Evolutionary conservation across 2,888 invertebrate species (phyloP).

Genomic region (Sipha maydis): DNA sequence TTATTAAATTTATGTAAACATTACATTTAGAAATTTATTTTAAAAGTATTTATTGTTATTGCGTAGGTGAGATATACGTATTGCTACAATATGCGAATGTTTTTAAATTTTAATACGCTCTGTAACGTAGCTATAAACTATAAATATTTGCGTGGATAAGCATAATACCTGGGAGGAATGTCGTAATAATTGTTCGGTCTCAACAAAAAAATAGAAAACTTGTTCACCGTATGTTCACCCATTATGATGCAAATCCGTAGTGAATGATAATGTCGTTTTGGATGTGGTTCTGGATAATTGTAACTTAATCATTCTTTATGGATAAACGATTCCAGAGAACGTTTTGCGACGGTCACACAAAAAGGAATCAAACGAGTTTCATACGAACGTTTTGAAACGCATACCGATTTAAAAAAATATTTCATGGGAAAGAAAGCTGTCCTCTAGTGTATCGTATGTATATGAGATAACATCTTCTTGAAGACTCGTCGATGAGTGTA

Average conservation of each 20-base stretch:
- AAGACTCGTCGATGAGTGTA: background rate
- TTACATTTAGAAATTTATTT: too few relatives aligned
- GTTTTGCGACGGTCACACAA: background rate
- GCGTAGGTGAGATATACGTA: too few relatives aligned
- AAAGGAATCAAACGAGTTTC: background rate
- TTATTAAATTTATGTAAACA: too few relatives aligned
- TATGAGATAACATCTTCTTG: slow-evolving; percentile 13
- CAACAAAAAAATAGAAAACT: background rate
- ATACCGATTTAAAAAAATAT: background rate
- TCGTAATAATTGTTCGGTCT: slow-evolving; percentile 6
- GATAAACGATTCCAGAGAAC: background rate
- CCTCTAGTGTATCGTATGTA: background rate
- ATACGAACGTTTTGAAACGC: background rate
- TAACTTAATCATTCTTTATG: background rate
- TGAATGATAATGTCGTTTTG: slow-evolving; percentile 17
- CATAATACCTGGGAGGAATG: slow-evolving; percentile 9
- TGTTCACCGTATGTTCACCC: background rate
- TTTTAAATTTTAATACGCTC: too few relatives aligned
- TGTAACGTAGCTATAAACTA: too few relatives aligned
- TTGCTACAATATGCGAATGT: too few relatives aligned
- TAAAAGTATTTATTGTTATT: too few relatives aligned
- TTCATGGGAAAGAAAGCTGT: background rate
- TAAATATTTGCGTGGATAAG: too few relatives aligned
- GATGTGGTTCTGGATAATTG: background rate
- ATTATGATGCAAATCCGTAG: background rate